phyloP scores from a whole-genome alignment of 2,888 invertebrate species.

The Mongoloraphidia duomilia region DNA sequence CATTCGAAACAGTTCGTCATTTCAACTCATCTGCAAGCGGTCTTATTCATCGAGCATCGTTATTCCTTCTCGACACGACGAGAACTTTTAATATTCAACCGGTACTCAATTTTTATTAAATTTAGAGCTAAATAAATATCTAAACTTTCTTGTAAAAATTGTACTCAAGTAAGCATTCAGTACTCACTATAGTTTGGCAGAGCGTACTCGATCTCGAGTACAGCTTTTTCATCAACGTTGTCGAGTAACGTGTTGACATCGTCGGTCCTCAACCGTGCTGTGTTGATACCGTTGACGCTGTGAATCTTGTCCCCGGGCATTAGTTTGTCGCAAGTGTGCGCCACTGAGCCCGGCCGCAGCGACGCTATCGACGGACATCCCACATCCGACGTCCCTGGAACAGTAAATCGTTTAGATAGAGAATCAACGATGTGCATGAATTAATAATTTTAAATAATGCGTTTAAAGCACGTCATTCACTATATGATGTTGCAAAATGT shows the following conservation, averaged over 20 bases:
- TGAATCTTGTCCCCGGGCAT: conserved; percentile 67
- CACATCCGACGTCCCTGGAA: conserved; percentile 51
- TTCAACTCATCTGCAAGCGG: too few species aligned
- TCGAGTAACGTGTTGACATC: conserved; percentile 62
- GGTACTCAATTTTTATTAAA: too few species aligned
- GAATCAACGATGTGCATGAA: too few species aligned
- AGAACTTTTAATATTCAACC: too few species aligned
- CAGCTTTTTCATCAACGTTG: conserved; percentile 56
- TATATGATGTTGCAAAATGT: too few species aligned
- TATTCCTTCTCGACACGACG: too few species aligned
- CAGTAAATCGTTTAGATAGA: neutral
- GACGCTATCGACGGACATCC: conserved; percentile 51
- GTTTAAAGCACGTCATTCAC: too few species aligned
- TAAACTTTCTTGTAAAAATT: too few species aligned
- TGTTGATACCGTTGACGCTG: conserved; percentile 69
- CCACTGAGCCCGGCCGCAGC: conserved; percentile 54
- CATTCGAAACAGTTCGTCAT: too few species aligned
- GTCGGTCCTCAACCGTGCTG: conserved; percentile 58
- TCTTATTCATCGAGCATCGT: too few species aligned
- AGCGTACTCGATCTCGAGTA: conserved; percentile 73
- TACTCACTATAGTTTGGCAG: conserved; percentile 64
- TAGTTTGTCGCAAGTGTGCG: conserved; percentile 59
- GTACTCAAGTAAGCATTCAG: neutral
- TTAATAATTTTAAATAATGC: too few species aligned
- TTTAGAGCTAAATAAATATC: too few species aligned